phyloP scores from a whole-genome alignment of 2,113 vertebrate species.

The Sceloporus tristichus region DNA sequence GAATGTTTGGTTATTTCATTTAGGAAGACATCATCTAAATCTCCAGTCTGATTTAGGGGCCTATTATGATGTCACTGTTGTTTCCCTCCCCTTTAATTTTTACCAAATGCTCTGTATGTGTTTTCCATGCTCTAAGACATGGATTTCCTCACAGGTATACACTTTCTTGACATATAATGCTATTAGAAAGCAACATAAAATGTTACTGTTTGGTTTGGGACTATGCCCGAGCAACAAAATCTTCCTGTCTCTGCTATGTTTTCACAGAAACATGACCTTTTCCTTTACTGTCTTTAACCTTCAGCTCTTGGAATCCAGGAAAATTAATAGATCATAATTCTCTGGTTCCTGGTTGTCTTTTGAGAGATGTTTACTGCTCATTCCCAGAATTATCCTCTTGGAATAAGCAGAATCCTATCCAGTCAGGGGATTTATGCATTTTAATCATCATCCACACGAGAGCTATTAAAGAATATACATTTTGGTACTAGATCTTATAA shows the following conservation, averaged over 20 bases:
- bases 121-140: no score
- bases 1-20: no score
- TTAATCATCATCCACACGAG: neutral
- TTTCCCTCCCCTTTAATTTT: no score
- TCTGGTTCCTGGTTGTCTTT: neutral
- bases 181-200: no score
- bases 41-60: no score
- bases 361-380: neutral
- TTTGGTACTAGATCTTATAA: neutral
- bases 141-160: no score
- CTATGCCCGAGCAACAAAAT: neutral
- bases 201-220: no score
- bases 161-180: no score
- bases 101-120: no score
- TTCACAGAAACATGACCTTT: neutral
- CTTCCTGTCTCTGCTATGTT: neutral
- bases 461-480: neutral
- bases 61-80: no score
- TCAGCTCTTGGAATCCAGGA: neutral
- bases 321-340: neutral
- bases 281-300: neutral
- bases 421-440: neutral
- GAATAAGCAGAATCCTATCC: neutral
- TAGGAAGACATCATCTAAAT: no score
- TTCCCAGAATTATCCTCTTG: neutral